Evolutionary conservation across 2,888 invertebrate species (phyloP).

Genomic region (Ormyrus rosae): DNA sequence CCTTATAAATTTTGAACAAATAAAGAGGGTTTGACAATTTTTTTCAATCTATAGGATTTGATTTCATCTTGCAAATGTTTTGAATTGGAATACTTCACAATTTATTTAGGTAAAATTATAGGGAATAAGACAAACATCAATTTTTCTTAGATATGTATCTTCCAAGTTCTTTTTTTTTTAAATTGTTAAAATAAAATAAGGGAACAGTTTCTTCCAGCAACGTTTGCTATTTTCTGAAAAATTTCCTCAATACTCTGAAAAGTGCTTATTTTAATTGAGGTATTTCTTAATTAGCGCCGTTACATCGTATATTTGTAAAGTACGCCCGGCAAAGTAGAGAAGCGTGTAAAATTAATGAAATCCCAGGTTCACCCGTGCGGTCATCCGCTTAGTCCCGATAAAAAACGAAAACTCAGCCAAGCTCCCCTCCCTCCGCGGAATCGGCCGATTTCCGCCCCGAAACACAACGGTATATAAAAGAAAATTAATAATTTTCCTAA

Average conservation of each 20-base stretch:
- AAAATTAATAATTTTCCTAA: conserved; percentile 52
- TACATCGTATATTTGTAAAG: conserved; percentile 20
- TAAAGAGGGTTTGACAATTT: too few relatives aligned
- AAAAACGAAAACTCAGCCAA: background rate
- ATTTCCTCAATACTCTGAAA: background rate
- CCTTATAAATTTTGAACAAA: too few relatives aligned
- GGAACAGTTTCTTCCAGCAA: too few relatives aligned
- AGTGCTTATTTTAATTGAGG: background rate
- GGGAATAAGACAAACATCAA: too few relatives aligned
- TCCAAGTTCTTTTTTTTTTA: too few relatives aligned
- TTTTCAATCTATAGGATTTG: too few relatives aligned
- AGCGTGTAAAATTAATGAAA: conserved; percentile 53
- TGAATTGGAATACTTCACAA: too few relatives aligned
- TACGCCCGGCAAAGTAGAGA: background rate
- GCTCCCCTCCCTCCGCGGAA: conserved; percentile 7
- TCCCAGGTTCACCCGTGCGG: background rate
- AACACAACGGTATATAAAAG: background rate
- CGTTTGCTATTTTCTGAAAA: too few relatives aligned
- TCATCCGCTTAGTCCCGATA: background rate
- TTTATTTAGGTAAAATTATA: too few relatives aligned
- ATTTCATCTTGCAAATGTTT: too few relatives aligned
- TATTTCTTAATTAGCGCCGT: conserved; percentile 27
- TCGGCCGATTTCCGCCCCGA: conserved; percentile 10
- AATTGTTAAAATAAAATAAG: too few relatives aligned
- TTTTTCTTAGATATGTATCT: too few relatives aligned